phyloP scores from a whole-genome alignment of 2,797 vertebrate species.

The Cyclopterus lumpus region DNA sequence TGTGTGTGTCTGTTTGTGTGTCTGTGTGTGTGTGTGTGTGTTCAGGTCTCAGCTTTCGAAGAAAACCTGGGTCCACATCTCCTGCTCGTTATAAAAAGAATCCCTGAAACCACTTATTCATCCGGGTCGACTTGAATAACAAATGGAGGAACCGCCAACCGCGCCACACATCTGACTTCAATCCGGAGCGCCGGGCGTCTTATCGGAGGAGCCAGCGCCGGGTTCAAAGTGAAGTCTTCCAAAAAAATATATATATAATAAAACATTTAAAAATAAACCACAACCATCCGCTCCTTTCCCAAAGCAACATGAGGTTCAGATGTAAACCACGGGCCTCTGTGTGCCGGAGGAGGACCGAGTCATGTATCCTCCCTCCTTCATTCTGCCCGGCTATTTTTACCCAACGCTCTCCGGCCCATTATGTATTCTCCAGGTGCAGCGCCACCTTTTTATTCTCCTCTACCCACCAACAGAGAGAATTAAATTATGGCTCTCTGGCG shows the following conservation, averaged over 20 bases:
- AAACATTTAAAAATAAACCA: neutral
- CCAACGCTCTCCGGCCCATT: constrained; percentile 40
- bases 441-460: constrained; percentile 31
- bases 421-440: constrained; percentile 37
- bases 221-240: constrained; percentile 46
- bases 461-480: constrained; percentile 22
- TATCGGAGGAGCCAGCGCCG: constrained; percentile 20
- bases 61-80: constrained; percentile 36
- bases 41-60: constrained; percentile 45
- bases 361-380: constrained; percentile 3
- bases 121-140: constrained; percentile 8
- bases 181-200: constrained; percentile 5
- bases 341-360: constrained; percentile 27
- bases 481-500: constrained; percentile 41
- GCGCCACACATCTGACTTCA: constrained; percentile 48
- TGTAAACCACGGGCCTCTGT: constrained; percentile 46
- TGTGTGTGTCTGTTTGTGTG: neutral
- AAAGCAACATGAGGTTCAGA: constrained; percentile 36
- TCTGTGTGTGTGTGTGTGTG: neutral
- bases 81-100: constrained; percentile 28
- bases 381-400: constrained; percentile 47
- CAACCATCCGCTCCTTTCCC: constrained; percentile 2
- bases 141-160: constrained; percentile 24
- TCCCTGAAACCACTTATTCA: constrained; percentile 26
- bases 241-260: neutral